Conservation (phyloP, 2,797 vertebrate species). For the Novumbra hubbsi region DNA sequence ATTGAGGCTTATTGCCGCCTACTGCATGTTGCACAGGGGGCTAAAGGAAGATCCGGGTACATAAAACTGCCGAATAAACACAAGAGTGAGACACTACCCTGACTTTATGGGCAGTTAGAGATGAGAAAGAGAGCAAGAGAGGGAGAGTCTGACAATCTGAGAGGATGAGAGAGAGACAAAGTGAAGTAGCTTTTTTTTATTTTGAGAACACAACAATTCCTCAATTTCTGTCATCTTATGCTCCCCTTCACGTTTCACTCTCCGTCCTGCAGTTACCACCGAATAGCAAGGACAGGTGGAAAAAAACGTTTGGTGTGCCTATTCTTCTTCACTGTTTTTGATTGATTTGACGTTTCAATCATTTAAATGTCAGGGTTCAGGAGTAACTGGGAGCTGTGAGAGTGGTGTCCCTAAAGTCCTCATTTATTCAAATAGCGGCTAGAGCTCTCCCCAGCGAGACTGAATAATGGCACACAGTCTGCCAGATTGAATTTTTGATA, state of each 20-base stretch:
- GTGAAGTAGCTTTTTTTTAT: neutral
- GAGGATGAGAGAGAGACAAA: no score
- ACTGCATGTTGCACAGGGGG: conserved; percentile 49
- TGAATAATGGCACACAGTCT: conserved; percentile 68
- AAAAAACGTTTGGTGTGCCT: conserved; percentile 18
- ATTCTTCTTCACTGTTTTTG: conserved; percentile 41
- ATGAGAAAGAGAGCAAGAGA: neutral
- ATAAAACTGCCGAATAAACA: conserved; percentile 7
- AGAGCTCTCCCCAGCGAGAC: conserved; percentile 56
- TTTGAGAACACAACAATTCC: conserved; percentile 16
- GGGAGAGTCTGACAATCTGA: neutral
- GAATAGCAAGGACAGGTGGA: neutral
- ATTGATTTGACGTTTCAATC: conserved; percentile 59
- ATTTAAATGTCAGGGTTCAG: conserved; percentile 47
- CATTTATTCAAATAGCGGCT: conserved; percentile 64
- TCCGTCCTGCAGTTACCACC: conserved; percentile 1
- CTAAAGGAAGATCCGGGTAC: conserved; percentile 37
- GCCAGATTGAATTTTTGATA: conserved; percentile 73
- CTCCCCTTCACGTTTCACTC: conserved; percentile 1
- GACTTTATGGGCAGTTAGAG: neutral
- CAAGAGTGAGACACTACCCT: neutral
- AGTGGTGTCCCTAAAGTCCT: conserved; percentile 53
- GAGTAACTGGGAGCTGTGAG: conserved; percentile 53
- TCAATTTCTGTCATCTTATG: neutral
- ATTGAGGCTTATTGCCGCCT: conserved; percentile 51